Evolutionary conservation across 2,113 vertebrate species (phyloP).

Genomic region (Oryzias curvinotus): DNA sequence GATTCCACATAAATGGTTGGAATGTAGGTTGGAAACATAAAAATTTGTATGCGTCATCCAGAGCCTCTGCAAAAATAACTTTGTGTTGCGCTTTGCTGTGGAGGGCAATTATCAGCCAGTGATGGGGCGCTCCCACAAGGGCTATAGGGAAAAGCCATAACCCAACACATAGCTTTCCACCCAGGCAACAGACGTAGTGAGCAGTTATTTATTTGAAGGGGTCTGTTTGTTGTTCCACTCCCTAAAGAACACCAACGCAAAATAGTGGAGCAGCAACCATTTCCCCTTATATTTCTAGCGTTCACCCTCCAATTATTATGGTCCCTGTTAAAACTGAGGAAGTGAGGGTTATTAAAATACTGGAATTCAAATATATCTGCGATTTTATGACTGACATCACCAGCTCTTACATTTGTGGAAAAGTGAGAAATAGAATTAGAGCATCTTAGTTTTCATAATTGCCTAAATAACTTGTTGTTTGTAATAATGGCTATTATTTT

Average conservation of each 20-base stretch:
- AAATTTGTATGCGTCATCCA: background rate
- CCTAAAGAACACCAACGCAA: constrained; percentile 17
- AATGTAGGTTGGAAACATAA: background rate
- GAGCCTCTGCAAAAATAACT: constrained; percentile 1
- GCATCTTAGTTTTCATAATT: background rate
- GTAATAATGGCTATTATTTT: background rate
- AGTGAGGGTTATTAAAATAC: background rate
- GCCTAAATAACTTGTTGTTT: background rate
- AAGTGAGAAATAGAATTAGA: background rate
- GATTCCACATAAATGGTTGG: background rate
- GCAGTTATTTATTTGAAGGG: constrained; percentile 46
- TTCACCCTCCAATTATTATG: background rate
- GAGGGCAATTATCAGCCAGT: constrained; percentile 6
- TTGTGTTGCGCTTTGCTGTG: background rate
- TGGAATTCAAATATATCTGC: background rate
- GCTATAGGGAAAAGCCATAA: constrained; percentile 19
- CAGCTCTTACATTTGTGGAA: background rate
- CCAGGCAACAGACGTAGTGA: constrained; percentile 30
- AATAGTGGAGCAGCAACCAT: background rate
- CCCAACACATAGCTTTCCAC: constrained; percentile 14
- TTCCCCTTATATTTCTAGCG: background rate
- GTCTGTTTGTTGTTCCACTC: constrained; percentile 47
- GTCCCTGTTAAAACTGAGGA: background rate
- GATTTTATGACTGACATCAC: background rate
- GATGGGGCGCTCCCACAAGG: constrained; percentile 22